Base-by-base conservation (phyloP, 2,797 vertebrate species). In the Amblyopsis hoosieri region DNA sequence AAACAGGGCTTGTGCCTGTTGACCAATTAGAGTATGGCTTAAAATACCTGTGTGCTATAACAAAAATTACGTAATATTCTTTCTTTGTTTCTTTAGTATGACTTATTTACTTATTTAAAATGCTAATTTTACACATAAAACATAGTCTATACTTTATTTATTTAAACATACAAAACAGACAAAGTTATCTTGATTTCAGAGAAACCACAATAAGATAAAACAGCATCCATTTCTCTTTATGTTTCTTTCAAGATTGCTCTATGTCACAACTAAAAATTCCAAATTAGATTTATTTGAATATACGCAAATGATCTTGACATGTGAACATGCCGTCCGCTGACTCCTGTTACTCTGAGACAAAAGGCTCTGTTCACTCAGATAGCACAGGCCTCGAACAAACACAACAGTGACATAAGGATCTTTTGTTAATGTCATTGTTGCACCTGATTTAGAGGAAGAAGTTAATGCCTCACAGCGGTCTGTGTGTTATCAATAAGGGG, bases 281-380 rank as follows among this genome's bases (percentile, higher is more conserved):
- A 19, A 12, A 5, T n/a, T 57, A 58, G 17, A 23, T 31, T 14
- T 46, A 84, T 81, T 80, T 74, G 54, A 80, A 83, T 83, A 13
- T 58, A 67, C 75, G 51, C 45, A 79, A 72, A 76, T 68, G 3
- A 59, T 14, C 2, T 12, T 12, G 48, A 49, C 15, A 54, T 45
- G 1, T 45, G 62, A 31, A 19, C 19, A 51, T 45, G 42, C 61
- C 14, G 57, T 53, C 48, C 51, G 15, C 29, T 55, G 37, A 64
- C 17, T 1, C 17, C 12, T 61, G 56, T 66, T 64, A 50, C 56
- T 31, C 3, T 47, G 11, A 63, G 62, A 63, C 56, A 69, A 81
- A 79, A 58, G 11, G 0, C 56, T 58, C 60, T 67, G 56, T 66
- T 67, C 51, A 23, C 11, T 53, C 57, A 37, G 42, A 77, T 60